These are phyloP conservation scores for Lycaon pictus DNA, from an alignment of 2,113 vertebrate genomes.

Conservation along the genomic window DNA sequence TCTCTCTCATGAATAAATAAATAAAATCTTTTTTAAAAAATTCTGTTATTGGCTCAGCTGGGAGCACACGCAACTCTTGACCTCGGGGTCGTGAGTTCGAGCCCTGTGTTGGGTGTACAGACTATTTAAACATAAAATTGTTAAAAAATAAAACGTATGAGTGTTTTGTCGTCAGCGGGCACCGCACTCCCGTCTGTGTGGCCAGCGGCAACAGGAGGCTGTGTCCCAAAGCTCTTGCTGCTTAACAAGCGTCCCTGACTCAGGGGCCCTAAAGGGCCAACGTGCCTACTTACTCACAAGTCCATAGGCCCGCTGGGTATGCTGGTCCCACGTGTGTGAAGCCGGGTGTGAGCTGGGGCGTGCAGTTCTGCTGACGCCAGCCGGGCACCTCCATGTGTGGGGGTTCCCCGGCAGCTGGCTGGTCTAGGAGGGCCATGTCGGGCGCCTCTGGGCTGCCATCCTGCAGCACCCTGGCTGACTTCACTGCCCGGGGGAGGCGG, in stretches of 20 bases:
- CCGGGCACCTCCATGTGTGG: background rate
- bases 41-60: too few relatives aligned
- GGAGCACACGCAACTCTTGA: too few relatives aligned
- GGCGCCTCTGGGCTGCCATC: accelerated
- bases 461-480: background rate
- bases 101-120: too few relatives aligned
- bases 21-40: accelerated
- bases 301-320: accelerated
- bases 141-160: too few relatives aligned
- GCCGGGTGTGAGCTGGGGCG: background rate
- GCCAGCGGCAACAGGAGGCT: accelerated
- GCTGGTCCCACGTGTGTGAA: background rate
- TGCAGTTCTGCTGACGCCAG: accelerated
- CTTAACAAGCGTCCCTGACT: accelerated
- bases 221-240: accelerated
- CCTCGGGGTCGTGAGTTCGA: too few relatives aligned
- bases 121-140: too few relatives aligned
- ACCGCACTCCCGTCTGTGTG: background rate
- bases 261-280: accelerated
- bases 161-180: accelerated
- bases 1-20: too few relatives aligned
- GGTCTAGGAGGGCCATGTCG: accelerated
- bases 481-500: accelerated
- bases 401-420: accelerated
- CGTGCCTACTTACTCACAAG: background rate